phyloP scores from a whole-genome alignment of 2,113 vertebrate genomes.

The Platichthys stellatus region DNA sequence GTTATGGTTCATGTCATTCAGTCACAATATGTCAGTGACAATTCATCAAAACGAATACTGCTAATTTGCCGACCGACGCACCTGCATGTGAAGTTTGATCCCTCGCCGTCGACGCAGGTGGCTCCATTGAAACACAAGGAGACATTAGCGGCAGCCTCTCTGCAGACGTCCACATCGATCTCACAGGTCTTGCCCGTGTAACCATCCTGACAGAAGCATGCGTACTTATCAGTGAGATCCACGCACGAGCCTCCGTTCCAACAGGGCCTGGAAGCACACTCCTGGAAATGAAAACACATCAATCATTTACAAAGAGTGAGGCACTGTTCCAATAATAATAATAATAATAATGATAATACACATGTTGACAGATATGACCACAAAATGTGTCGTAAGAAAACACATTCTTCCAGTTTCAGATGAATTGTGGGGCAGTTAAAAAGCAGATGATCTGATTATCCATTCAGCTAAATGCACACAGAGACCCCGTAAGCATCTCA shows the following conservation, averaged over 20 bases:
- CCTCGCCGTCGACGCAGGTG: conserved; percentile 78
- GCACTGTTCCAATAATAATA: neutral
- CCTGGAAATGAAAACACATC: conserved; percentile 71
- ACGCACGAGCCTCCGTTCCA: conserved; percentile 83
- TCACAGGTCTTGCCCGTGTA: conserved; percentile 79
- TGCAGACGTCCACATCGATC: conserved; percentile 75
- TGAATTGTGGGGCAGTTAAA: conserved; percentile 77
- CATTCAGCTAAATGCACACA: conserved; percentile 46
- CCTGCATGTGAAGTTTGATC: conserved; percentile 84
- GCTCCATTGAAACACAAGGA: conserved; percentile 81
- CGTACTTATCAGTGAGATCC: conserved; percentile 80
- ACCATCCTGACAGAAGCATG: conserved; percentile 82
- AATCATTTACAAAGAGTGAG: conserved; percentile 5
- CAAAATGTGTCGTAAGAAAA: neutral
- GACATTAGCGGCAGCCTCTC: conserved; percentile 47
- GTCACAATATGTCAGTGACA: neutral
- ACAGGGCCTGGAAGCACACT: conserved; percentile 81
- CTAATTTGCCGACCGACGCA: conserved; percentile 35
- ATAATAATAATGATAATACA: neutral
- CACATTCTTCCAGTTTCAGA: conserved; percentile 11
- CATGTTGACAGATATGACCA: neutral
- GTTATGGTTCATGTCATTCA: too few species aligned
- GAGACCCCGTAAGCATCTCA: conserved; percentile 70
- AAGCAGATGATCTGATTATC: conserved; percentile 77
- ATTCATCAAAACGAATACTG: neutral